These are phyloP conservation scores for Gopherus evgoodei DNA, from an alignment of 2,113 vertebrate species.

Conservation along the genomic window DNA sequence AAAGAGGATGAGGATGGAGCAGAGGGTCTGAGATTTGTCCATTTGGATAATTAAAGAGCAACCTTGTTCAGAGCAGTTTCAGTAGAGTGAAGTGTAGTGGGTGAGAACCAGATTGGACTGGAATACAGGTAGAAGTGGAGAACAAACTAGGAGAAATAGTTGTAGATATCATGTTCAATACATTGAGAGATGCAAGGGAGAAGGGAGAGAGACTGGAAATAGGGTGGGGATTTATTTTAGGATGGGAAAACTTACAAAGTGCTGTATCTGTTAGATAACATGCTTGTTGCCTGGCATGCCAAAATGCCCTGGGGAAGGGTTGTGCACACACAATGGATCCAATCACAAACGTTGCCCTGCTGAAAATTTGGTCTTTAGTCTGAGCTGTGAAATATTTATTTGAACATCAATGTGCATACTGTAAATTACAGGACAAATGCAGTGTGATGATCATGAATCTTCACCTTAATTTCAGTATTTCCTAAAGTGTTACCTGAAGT, in stretches of 20 bases:
- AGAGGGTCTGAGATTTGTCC: not conserved
- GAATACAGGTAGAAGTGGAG: not conserved
- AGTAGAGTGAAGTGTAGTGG: not conserved
- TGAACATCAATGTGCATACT: not conserved
- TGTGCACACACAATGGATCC: not conserved
- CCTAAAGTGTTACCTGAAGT: conserved; percentile 89
- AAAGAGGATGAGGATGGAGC: not conserved
- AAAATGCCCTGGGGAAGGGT: not conserved
- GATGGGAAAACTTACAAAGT: not conserved
- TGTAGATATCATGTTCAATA: not conserved
- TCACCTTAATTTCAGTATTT: not conserved
- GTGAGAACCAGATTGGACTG: not conserved
- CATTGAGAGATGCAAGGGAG: not conserved
- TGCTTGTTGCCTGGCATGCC: not conserved
- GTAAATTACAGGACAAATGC: not conserved
- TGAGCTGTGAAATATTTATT: not conserved
- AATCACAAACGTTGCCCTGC: not conserved
- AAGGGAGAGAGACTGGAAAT: not conserved
- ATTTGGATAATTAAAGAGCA: not conserved
- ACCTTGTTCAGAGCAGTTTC: not conserved
- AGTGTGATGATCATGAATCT: not conserved
- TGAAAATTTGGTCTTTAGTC: not conserved
- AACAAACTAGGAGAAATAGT: not conserved
- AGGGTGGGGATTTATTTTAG: not conserved
- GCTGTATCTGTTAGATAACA: not conserved